These are phyloP conservation scores for Marmota monax DNA, from an alignment of 2,113 vertebrate genomes.

Conservation along the genomic window DNA sequence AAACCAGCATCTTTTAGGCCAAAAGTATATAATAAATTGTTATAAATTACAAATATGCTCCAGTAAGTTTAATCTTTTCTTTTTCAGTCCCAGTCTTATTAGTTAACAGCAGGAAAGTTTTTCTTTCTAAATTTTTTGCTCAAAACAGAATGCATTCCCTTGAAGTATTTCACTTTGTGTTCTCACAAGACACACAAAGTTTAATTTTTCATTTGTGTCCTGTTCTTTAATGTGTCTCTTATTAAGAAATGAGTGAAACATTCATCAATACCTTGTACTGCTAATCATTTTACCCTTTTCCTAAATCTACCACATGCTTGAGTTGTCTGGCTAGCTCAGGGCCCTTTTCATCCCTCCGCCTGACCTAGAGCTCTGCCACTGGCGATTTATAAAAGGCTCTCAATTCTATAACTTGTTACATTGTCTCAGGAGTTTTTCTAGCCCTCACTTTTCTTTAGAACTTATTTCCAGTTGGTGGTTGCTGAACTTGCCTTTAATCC, in stretches of 20 bases:
- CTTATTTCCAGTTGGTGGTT: not conserved
- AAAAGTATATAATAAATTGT: not conserved
- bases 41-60: not conserved
- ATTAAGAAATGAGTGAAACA: constrained; percentile 5
- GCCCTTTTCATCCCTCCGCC: not conserved
- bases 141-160: not conserved
- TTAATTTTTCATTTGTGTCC: not conserved
- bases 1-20: not conserved
- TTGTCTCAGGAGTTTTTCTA: not conserved
- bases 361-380: not conserved
- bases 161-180: not conserved
- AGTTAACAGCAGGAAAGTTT: not conserved
- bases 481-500: not conserved
- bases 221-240: constrained; percentile 22
- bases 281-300: not conserved
- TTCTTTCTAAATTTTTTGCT: not conserved
- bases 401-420: not conserved
- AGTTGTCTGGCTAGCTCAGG: not conserved
- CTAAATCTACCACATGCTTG: not conserved
- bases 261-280: constrained; percentile 18
- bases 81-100: not conserved
- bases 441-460: not conserved
- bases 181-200: not conserved
- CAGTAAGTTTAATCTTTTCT: not conserved
- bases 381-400: constrained; percentile 2